Percentiles rank a stretch among this genome's conserved stretches.
phyloP scores from a whole-genome alignment of 2,797 vertebrate species.

The Halcyon smyrnensis region DNA sequence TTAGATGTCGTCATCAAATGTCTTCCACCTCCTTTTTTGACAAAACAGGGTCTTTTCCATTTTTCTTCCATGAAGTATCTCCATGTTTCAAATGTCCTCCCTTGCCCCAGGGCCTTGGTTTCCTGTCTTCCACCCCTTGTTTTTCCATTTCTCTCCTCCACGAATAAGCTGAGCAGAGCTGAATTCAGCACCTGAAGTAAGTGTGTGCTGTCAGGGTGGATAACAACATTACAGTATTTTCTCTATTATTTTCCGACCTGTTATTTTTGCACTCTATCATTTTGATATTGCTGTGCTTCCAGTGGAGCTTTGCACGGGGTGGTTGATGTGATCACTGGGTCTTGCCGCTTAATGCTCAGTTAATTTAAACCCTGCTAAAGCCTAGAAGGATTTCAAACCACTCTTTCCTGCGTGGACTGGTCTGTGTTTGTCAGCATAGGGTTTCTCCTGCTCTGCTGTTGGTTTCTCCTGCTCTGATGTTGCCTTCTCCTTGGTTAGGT shows the following conservation, averaged over 20 bases:
- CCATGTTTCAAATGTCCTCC: not conserved
- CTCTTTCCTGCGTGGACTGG: not conserved
- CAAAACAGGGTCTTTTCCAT: not conserved
- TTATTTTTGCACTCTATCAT: slow-evolving; percentile 15
- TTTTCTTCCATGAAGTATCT: not conserved
- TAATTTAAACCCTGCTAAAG: not conserved
- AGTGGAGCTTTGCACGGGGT: not conserved
- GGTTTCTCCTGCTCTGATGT: not conserved
- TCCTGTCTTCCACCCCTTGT: not conserved
- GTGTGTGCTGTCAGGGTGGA: not conserved
- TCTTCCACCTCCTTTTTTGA: not conserved
- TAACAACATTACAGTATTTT: not conserved
- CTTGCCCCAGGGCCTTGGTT: not conserved
- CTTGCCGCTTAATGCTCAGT: not conserved
- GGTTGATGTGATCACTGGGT: not conserved
- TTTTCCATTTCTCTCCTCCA: not conserved
- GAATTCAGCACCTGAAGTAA: not conserved
- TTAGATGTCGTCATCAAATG: not conserved
- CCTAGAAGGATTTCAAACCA: not conserved
- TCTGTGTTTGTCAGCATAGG: not conserved
- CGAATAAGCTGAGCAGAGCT: not conserved
- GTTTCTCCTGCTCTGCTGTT: not conserved
- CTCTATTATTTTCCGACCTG: slow-evolving; percentile 4
- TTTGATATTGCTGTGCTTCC: not conserved
- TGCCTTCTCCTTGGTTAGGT: not conserved